Conservation (phyloP, 1,140 invertebrate genomes). For the Drosophila orosa region DNA sequence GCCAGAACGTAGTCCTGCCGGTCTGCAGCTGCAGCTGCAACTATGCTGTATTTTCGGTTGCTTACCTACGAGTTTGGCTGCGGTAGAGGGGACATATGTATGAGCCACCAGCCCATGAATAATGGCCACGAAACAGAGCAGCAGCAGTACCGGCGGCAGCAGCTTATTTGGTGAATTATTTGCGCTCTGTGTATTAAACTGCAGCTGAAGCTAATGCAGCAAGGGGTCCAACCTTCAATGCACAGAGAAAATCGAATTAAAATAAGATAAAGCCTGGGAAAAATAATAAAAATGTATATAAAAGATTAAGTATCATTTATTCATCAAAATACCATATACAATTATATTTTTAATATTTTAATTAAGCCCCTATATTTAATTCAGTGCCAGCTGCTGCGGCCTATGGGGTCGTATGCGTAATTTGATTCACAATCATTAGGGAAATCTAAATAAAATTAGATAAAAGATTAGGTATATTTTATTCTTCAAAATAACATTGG, state of each 20-base stretch:
- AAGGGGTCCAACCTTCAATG: conserved; percentile 14
- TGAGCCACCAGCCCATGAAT: conserved; percentile 49
- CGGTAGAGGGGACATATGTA: conserved; percentile 25
- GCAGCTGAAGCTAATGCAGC: conserved; percentile 70
- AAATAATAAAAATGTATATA: neutral
- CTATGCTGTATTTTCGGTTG: conserved; percentile 23
- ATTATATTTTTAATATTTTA: neutral
- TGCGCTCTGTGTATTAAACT: conserved; percentile 77
- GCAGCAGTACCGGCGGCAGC: conserved; percentile 36
- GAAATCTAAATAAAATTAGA: no score
- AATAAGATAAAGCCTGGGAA: no score
- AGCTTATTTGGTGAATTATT: conserved; percentile 81
- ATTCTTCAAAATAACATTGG: no score
- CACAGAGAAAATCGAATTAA: neutral
- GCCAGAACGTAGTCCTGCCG: conserved; percentile 24
- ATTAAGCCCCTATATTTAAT: neutral
- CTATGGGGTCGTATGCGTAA: conserved; percentile 62
- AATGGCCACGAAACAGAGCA: conserved; percentile 54
- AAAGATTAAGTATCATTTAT: no score
- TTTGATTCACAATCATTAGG: conserved; percentile 76
- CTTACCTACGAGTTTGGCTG: conserved; percentile 39
- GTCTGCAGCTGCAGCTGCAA: conserved; percentile 13
- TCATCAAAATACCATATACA: neutral
- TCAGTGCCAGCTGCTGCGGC: conserved; percentile 16
- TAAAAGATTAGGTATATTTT: no score